Base-by-base conservation (phyloP, 53 echinoderm and acorn worm genomes). In the Echinarachnius parma region DNA sequence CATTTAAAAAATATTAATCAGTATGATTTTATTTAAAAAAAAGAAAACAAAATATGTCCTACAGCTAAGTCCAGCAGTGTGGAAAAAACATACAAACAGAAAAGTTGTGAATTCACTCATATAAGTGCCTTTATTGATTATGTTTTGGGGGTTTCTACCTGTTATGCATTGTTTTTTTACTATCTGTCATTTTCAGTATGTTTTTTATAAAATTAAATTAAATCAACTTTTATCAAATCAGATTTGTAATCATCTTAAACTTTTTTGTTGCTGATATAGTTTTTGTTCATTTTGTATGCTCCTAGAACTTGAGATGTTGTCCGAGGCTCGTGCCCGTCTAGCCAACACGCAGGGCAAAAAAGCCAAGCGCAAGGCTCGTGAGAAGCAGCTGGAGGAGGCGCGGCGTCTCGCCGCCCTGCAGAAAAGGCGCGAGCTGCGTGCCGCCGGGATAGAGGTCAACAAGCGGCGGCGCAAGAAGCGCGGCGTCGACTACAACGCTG, bases 321-420 rank as follows among this genome's bases (percentile, higher is more conserved):
- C 98, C 2, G 98, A 98, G 53, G 98, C 98, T 24, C 85, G 98
- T 30, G 98, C 98, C 42, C 98, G 98, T 80, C 86, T 98, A 21
- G 98, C 98, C 33, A 98, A 98, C 82, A 98, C 98, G 19, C 98
- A 98, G 60, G 98, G 98, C 52, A 98, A 98, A 81, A 98, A 98
- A 58, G 98, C 98, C 66, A 98, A 98, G 61, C 81, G 98, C 28
- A 96, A 98, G 61, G 98, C 98, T 55, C 78, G 98, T 16, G 91
- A 98, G 75, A 98, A 98, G 50, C 98, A 98, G 57, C 75, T 98
- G 20, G 91, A 88, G 34, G 98, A 98, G 46, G 98, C 98, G 1
- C 82, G 98, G 2, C 87, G 98, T 23, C 83, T 92, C 37, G 98
- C 98, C 0, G 88, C 91, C 29, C 81, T 98, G 3, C 98, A 98